A percentile compares a stretch with the other conserved stretches of the same genome.
Evolutionary conservation across 2,797 vertebrate genomes (phyloP).

Genomic region (Pelochelys cantorii): DNA sequence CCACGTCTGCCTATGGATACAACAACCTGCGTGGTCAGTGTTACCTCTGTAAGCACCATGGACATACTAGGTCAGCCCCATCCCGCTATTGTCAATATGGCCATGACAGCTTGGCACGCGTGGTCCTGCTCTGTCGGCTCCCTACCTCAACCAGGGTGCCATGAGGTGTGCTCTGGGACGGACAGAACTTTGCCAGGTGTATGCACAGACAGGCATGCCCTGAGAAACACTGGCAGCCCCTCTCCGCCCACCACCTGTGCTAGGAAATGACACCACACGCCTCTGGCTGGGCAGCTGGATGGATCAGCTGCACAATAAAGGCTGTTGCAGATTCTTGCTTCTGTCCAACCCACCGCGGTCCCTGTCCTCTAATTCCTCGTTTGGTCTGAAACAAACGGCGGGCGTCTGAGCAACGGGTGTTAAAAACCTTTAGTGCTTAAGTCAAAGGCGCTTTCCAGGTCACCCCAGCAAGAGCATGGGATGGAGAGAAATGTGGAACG

Average conservation of each 20-base stretch:
- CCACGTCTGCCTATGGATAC: not conserved
- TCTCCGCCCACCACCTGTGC: not conserved
- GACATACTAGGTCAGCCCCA: fast-evolving
- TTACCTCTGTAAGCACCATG: not conserved
- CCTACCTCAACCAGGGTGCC: too few species aligned
- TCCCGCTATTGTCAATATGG: not conserved
- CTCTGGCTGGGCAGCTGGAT: not conserved
- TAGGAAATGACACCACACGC: not conserved
- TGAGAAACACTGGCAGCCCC: not conserved
- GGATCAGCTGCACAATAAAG: not conserved
- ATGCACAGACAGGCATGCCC: not conserved
- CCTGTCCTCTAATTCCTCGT: not conserved
- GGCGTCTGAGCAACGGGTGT: not conserved
- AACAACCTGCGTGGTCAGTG: not conserved
- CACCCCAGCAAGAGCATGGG: not conserved
- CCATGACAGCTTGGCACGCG: not conserved
- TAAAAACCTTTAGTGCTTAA: not conserved
- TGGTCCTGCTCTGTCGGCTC: not conserved
- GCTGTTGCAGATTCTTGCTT: too few species aligned
- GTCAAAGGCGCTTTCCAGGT: not conserved
- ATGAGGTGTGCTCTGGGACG: not conserved
- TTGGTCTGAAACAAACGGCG: not conserved
- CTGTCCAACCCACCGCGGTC: too few species aligned
- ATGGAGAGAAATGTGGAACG: not conserved
- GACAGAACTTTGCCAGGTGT: not conserved